Conservation (phyloP, 64 coral and sea anemone genomes). For the Porites lutea region DNA sequence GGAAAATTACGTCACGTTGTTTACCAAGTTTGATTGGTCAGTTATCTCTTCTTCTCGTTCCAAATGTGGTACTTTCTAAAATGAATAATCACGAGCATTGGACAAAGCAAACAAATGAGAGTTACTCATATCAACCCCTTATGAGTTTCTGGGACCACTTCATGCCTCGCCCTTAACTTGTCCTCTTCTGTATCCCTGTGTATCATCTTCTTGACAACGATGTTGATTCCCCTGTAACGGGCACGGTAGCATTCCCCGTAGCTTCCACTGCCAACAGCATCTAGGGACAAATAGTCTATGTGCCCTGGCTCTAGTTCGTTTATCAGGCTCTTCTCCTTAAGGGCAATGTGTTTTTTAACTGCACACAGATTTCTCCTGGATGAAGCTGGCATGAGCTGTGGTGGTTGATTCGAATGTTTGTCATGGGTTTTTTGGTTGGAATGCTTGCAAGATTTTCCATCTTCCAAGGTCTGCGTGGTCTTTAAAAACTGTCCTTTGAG, state of each 20-base stretch:
- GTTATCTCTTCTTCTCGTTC: too few species aligned
- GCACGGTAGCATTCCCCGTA: background rate
- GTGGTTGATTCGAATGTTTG: background rate
- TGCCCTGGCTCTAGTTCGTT: background rate
- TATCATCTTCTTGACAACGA: background rate
- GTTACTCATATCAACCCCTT: too few species aligned
- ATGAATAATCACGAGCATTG: too few species aligned
- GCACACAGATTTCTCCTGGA: background rate
- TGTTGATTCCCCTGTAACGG: background rate
- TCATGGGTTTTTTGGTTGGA: background rate
- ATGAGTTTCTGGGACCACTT: too few species aligned
- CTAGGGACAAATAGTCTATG: background rate
- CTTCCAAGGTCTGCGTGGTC: background rate
- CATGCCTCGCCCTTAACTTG: background rate
- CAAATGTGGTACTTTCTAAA: too few species aligned
- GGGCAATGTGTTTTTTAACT: background rate
- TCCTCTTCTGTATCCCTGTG: background rate
- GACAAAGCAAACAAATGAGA: too few species aligned
- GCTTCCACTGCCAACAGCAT: constrained; percentile 7
- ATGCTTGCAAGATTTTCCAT: background rate
- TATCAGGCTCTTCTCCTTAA: constrained; percentile 6
- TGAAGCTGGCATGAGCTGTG: background rate
- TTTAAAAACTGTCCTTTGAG: background rate
- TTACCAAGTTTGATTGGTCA: too few species aligned
- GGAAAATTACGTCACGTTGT: too few species aligned